Conservation (phyloP, 2,797 vertebrate genomes). For the Protosalanx chinensis region DNA sequence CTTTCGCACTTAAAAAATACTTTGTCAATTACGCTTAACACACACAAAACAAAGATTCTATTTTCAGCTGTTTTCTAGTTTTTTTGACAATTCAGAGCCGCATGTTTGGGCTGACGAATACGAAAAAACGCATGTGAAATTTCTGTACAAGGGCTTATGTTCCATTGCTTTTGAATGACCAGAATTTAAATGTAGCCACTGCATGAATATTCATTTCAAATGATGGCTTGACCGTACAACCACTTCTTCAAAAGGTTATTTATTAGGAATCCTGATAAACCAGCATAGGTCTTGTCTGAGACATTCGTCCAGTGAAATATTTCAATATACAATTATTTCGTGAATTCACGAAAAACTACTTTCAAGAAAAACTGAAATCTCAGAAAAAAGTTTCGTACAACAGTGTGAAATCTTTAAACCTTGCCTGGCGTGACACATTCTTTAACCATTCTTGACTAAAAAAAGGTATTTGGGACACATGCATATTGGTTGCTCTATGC, state of each 20-base stretch:
- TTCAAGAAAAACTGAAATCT: conserved; percentile 34
- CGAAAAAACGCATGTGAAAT: too few relatives aligned
- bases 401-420: conserved; percentile 56
- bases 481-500: conserved; percentile 26
- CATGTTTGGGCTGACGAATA: too few relatives aligned
- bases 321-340: conserved; percentile 38
- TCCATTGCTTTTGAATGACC: too few relatives aligned
- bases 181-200: too few relatives aligned
- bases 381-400: conserved; percentile 47
- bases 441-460: conserved; percentile 44
- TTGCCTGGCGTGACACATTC: conserved; percentile 33
- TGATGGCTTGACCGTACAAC: not conserved
- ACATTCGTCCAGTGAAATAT: conserved; percentile 41
- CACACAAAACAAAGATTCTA: too few relatives aligned
- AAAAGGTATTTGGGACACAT: conserved; percentile 47
- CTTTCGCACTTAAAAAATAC: too few relatives aligned
- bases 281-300: conserved; percentile 29
- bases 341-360: conserved; percentile 26
- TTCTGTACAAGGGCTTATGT: too few relatives aligned
- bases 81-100: too few relatives aligned
- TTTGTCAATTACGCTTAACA: too few relatives aligned
- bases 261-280: conserved; percentile 20
- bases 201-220: too few relatives aligned
- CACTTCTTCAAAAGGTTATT: not conserved
- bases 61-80: too few relatives aligned